Percentiles rank a stretch among this genome's conserved stretches.
phyloP scores from a whole-genome alignment of 2,888 invertebrate genomes.

The Pomacea canaliculata region DNA sequence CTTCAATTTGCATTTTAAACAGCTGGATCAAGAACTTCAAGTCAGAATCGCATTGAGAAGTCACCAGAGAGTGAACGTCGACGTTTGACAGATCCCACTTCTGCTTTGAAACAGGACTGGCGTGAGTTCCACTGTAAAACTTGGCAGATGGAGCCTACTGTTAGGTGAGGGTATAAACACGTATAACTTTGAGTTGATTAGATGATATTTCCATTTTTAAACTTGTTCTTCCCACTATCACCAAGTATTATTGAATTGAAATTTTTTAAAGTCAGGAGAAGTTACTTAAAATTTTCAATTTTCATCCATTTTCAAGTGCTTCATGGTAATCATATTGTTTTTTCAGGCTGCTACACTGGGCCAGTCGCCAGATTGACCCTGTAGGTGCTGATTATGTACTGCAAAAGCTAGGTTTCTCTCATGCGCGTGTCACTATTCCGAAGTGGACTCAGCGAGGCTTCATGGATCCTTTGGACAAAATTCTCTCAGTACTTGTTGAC shows the following conservation, averaged over 20 bases:
- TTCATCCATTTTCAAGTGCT: too few relatives aligned
- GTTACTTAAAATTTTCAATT: too few relatives aligned
- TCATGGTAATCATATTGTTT: too few relatives aligned
- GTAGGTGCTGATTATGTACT: conserved; percentile 98
- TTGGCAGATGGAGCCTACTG: conserved; percentile 91
- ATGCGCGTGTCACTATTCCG: conserved; percentile 97
- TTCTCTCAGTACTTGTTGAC: conserved; percentile 71
- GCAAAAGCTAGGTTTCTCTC: conserved; percentile 96
- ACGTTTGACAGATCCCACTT: conserved; percentile 61
- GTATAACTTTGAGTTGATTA: too few relatives aligned
- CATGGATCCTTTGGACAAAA: conserved; percentile 96
- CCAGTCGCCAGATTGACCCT: conserved; percentile 96
- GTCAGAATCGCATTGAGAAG: conserved; percentile 28
- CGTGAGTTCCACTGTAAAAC: conserved; percentile 91
- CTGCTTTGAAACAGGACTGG: conserved; percentile 79
- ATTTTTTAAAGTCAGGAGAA: too few relatives aligned
- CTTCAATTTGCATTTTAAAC: conserved; percentile 2
- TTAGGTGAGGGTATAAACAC: conserved; percentile 56
- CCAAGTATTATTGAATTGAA: too few relatives aligned
- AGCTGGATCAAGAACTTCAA: conserved; percentile 8
- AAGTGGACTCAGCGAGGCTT: conserved; percentile 99
- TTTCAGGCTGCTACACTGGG: conserved; percentile 76
- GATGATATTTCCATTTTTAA: too few relatives aligned
- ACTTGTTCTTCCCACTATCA: too few relatives aligned
- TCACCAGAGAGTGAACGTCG: conserved; percentile 59